These are phyloP conservation scores for Schizopygopsis malacanthus DNA, from an alignment of 2,797 vertebrate genomes.

Conservation along the genomic window DNA sequence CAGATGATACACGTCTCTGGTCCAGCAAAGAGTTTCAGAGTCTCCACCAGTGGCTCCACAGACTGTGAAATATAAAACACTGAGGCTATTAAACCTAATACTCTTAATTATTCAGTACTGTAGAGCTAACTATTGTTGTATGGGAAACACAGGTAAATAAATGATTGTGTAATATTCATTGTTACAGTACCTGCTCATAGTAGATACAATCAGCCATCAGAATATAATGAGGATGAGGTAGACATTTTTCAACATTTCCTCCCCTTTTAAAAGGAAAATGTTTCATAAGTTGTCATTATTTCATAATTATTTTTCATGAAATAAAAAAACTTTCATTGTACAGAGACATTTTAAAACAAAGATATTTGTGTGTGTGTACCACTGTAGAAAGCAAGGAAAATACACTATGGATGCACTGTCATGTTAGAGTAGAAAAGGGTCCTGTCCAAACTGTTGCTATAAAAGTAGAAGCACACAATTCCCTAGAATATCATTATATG, in stretches of 20 bases:
- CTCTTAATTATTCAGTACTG: not conserved
- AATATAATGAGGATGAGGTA: constrained; percentile 87
- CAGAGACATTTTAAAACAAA: not conserved
- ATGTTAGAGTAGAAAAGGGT: no score
- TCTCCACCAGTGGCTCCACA: constrained; percentile 89
- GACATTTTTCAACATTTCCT: constrained; percentile 83
- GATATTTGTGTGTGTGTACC: no score
- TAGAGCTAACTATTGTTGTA: not conserved
- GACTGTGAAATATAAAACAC: constrained; percentile 77
- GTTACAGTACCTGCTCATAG: constrained; percentile 89
- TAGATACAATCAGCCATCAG: constrained; percentile 99
- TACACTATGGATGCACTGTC: no score
- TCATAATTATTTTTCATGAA: not conserved
- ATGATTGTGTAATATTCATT: not conserved
- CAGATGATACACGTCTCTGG: constrained; percentile 89
- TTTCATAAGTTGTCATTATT: not conserved
- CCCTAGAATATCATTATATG: no score
- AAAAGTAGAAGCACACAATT: no score
- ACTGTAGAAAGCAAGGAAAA: not conserved
- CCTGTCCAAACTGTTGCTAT: no score
- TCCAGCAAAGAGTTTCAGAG: constrained; percentile 86
- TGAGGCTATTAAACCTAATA: constrained; percentile 5
- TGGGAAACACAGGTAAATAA: not conserved
- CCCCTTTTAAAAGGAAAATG: constrained; percentile 79
- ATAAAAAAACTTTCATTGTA: not conserved